These are phyloP conservation scores for Agrilus biguttatus DNA, from an alignment of 2,888 invertebrate genomes.

Conservation along the genomic window DNA sequence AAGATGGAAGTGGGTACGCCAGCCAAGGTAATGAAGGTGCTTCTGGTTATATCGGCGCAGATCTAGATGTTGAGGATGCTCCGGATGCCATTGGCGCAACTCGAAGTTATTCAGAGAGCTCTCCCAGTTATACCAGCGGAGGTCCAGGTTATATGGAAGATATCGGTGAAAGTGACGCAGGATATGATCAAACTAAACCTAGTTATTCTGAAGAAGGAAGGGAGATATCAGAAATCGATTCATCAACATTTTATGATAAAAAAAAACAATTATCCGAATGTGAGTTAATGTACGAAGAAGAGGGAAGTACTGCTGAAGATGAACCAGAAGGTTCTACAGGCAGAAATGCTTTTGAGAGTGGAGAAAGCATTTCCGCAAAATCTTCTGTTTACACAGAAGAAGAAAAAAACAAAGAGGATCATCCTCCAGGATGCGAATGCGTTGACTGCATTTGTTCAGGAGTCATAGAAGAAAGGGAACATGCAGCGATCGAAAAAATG, in stretches of 20 bases:
- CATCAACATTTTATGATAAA: too few relatives aligned
- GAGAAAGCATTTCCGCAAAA: too few relatives aligned
- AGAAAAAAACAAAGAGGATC: too few relatives aligned
- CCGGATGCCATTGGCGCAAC: background rate
- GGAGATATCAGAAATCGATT: too few relatives aligned
- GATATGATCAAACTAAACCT: too few relatives aligned
- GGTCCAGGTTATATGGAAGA: background rate
- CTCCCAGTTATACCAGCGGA: background rate
- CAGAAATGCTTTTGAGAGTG: too few relatives aligned
- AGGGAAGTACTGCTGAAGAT: background rate
- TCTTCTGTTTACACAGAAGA: too few relatives aligned
- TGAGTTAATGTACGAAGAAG: too few relatives aligned
- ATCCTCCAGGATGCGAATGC: too few relatives aligned
- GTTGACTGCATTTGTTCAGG: background rate
- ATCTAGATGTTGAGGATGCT: conserved; percentile 1
- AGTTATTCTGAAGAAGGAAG: too few relatives aligned
- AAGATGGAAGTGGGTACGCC: background rate
- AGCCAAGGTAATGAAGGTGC: conserved; percentile 1
- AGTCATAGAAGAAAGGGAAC: conserved; percentile 1
- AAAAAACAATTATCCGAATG: too few relatives aligned
- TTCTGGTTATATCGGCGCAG: background rate
- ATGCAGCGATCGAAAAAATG: background rate
- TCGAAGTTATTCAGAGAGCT: background rate
- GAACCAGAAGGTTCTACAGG: background rate
- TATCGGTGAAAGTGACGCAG: too few relatives aligned